A percentile compares a stretch with the other conserved stretches of the same genome.
phyloP scores from a whole-genome alignment of 2,888 invertebrate genomes.

The Tetropium fuscum region DNA sequence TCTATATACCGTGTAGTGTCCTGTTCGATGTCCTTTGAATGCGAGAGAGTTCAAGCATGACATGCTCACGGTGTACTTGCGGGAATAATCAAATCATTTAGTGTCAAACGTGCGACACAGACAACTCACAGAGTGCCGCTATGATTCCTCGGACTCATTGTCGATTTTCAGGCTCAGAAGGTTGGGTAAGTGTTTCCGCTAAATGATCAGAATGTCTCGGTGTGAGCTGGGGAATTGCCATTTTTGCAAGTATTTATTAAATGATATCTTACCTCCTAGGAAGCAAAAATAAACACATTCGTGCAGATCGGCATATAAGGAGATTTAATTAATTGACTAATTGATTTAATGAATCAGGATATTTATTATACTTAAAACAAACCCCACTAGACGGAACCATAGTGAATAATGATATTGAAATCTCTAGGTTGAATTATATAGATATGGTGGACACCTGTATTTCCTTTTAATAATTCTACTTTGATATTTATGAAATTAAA shows the following conservation, averaged over 20 bases:
- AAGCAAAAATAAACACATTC: too few relatives aligned
- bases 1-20: constrained; percentile 6
- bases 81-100: constrained; percentile 58
- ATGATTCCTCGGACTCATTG: constrained; percentile 35
- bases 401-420: too few relatives aligned
- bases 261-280: too few relatives aligned
- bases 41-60: constrained; percentile 55
- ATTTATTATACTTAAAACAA: too few relatives aligned
- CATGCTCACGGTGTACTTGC: constrained; percentile 54
- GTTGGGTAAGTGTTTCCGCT: constrained; percentile 32
- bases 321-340: too few relatives aligned
- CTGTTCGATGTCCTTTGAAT: constrained; percentile 43
- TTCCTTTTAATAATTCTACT: too few relatives aligned
- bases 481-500: too few relatives aligned
- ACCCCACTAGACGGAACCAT: too few relatives aligned
- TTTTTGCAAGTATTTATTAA: background rate
- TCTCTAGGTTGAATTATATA: too few relatives aligned
- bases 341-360: too few relatives aligned
- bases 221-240: background rate
- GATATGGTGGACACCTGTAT: too few relatives aligned
- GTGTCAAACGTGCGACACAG: constrained; percentile 54
- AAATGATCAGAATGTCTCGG: constrained; percentile 30
- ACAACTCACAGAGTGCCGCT: constrained; percentile 19
- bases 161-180: constrained; percentile 17
- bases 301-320: too few relatives aligned